These are phyloP conservation scores for Exocentrus adspersus DNA, from an alignment of 2,888 invertebrate species.

Conservation along the genomic window DNA sequence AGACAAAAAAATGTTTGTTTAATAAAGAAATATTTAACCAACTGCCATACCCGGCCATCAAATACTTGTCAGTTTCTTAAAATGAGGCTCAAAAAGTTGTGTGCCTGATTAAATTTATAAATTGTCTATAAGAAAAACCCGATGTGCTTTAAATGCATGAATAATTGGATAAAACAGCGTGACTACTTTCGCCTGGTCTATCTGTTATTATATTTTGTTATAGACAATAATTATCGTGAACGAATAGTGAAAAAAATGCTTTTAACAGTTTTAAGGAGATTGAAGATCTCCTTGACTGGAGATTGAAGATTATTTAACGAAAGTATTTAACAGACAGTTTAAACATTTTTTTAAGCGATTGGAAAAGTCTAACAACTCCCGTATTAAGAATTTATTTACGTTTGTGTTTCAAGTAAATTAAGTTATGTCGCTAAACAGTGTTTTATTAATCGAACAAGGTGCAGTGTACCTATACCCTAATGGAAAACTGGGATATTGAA, in stretches of 20 bases:
- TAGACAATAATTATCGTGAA: not conserved
- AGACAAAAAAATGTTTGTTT: no score
- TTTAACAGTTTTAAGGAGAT: not conserved
- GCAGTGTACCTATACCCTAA: no score
- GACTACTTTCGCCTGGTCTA: not conserved
- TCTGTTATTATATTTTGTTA: not conserved
- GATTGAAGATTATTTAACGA: no score
- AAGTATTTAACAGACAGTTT: no score
- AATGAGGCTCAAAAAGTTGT: not conserved
- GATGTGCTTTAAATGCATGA: not conserved
- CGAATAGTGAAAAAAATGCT: not conserved
- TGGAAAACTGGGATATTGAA: no score
- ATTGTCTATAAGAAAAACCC: not conserved
- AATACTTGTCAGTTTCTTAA: not conserved
- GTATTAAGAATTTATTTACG: no score
- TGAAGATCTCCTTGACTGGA: not conserved
- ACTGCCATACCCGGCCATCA: not conserved
- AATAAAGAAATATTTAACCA: no score
- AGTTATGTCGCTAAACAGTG: no score
- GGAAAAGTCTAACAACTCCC: no score
- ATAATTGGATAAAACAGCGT: not conserved
- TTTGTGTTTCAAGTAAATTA: no score
- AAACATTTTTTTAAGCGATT: no score
- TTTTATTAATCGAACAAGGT: no score
- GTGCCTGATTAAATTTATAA: not conserved